A percentile compares a stretch with the other conserved stretches of the same genome.
These are phyloP conservation scores for Chalcis sispes DNA, from an alignment of 2,888 invertebrate species.

Conservation along the genomic window DNA sequence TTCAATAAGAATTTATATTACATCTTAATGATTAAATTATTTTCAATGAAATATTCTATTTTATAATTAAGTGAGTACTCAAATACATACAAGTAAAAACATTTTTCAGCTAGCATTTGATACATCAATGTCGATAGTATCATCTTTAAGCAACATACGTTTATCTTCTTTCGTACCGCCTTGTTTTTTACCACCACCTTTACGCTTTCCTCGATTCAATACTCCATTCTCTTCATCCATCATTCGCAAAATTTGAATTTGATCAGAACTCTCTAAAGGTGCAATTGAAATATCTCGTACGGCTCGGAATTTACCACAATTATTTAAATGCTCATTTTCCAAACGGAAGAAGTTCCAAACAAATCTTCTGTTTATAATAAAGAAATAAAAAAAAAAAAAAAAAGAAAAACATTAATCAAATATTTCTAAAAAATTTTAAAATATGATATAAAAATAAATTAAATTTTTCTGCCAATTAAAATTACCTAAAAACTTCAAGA, in stretches of 20 bases:
- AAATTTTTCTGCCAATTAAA: constrained; percentile 8
- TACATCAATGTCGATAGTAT: constrained; percentile 72
- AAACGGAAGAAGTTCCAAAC: constrained; percentile 99
- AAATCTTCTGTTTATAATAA: constrained; percentile 92
- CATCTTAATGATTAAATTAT: not conserved
- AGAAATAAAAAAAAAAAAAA: constrained; percentile 55
- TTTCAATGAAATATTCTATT: constrained; percentile 26
- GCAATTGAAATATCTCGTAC: constrained; percentile 98
- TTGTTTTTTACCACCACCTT: constrained; percentile 74
- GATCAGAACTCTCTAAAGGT: constrained; percentile 95
- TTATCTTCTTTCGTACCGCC: constrained; percentile 75
- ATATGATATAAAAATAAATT: not conserved
- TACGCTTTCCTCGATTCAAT: constrained; percentile 81
- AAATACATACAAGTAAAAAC: constrained; percentile 12
- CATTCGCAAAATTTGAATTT: constrained; percentile 92
- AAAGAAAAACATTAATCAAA: not conserved
- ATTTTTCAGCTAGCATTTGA: constrained; percentile 72
- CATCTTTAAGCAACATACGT: constrained; percentile 75
- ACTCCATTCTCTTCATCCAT: constrained; percentile 97
- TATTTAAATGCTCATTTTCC: constrained; percentile 99
- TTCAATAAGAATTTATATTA: not conserved
- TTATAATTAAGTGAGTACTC: not conserved
- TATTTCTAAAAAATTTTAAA: not conserved
- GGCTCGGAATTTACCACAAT: constrained; percentile 99
- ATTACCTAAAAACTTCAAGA: constrained; percentile 91